Evolutionary conservation across 2,797 vertebrate genomes (phyloP).

Genomic region (Calcarius lapponicus): DNA sequence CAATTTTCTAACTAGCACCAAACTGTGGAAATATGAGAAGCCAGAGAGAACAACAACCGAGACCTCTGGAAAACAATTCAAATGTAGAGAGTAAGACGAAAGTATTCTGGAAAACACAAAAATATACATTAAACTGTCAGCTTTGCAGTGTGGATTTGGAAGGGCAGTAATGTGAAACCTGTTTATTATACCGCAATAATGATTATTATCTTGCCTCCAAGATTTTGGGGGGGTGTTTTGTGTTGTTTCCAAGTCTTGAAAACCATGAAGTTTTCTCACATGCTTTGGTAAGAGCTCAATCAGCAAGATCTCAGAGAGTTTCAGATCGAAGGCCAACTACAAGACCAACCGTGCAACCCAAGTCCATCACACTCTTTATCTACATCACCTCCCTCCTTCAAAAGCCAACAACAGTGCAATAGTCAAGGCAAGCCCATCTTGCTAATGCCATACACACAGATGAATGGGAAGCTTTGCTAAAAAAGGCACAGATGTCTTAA

Average conservation of each 20-base stretch:
- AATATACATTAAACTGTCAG: background rate
- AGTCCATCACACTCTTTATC: background rate
- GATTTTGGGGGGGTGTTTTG: background rate
- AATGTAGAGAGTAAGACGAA: background rate
- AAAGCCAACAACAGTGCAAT: background rate
- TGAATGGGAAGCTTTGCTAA: background rate
- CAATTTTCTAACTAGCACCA: constrained; percentile 48
- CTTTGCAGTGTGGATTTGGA: background rate
- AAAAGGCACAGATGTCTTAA: background rate
- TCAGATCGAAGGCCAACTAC: background rate
- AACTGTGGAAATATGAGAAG: constrained; percentile 43
- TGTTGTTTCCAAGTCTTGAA: background rate
- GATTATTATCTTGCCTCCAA: background rate
- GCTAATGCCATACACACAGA: background rate
- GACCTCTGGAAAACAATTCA: background rate
- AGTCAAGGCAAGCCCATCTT: background rate
- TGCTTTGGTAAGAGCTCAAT: background rate
- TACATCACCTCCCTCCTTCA: background rate
- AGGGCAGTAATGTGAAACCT: background rate
- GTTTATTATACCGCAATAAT: background rate
- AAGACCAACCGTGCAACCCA: fast-evolving
- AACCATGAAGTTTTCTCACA: background rate
- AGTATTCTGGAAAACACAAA: background rate
- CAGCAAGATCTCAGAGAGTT: background rate
- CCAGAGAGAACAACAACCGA: constrained; percentile 4